These are phyloP conservation scores for Rhineura floridana DNA, from an alignment of 2,113 vertebrate species.

Conservation along the genomic window DNA sequence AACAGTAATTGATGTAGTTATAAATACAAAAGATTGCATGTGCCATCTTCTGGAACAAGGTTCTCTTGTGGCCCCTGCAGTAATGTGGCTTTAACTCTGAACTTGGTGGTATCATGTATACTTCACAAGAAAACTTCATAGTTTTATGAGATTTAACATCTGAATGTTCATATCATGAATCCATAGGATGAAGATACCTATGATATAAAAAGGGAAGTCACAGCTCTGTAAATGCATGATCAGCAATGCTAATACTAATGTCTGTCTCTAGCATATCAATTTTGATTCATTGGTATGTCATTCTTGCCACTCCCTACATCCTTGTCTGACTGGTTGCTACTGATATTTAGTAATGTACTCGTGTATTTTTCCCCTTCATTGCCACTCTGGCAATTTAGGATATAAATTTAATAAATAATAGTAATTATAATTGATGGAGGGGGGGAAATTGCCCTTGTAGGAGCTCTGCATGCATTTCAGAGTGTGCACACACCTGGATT, in stretches of 20 bases:
- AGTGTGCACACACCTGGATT: not conserved
- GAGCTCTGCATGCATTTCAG: not conserved
- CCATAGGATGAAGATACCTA: too few species aligned
- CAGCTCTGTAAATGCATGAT: not conserved
- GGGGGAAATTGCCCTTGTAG: not conserved
- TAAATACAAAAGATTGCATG: slow-evolving; percentile 69
- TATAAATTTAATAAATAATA: too few species aligned
- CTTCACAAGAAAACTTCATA: slow-evolving; percentile 12
- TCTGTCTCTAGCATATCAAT: not conserved
- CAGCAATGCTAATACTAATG: not conserved
- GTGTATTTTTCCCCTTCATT: not conserved
- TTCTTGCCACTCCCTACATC: not conserved
- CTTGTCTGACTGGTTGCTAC: not conserved
- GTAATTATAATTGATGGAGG: too few species aligned
- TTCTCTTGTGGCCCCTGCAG: slow-evolving; percentile 55
- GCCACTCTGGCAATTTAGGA: too few species aligned
- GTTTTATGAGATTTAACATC: slow-evolving; percentile 4
- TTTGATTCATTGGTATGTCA: not conserved
- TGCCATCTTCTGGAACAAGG: slow-evolving; percentile 54
- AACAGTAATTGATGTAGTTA: slow-evolving; percentile 78
- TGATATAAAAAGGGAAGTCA: not conserved
- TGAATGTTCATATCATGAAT: slow-evolving; percentile 25
- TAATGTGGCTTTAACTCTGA: slow-evolving; percentile 59
- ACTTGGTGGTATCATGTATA: slow-evolving; percentile 42
- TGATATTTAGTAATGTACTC: not conserved